Evolutionary conservation across 2,888 invertebrate genomes (phyloP), one percentile per base, ranked within the genome.

Genomic region (Drosophila rellima): DNA sequence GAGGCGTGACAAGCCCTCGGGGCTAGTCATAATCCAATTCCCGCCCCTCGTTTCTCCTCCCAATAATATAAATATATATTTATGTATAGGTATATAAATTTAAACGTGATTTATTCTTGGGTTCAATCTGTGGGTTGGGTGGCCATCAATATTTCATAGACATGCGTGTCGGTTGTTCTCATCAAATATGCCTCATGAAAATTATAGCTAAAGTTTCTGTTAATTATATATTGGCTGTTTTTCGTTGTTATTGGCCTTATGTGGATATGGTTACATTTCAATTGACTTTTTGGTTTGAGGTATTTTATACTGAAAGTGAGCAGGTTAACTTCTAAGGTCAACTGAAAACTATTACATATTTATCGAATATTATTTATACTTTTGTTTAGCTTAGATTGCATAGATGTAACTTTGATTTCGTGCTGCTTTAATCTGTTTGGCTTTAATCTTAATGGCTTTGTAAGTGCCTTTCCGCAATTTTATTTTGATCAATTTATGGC

Each of bases 91-190:
- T 26, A 48, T 48, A 44, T 57, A 35, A 37, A 60, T 67, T 51
- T 55, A 70, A 48, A 52, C 48, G 52, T 31, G 70, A 73, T 65
- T 77, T 76, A 70, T 77, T 77, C 65, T 56, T 26, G 70, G 55
- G 39, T 13, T 20, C 45, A 11, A 57, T 59, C 45, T 44, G 26
- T 57, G n/a, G 26, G 33, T 26, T 18, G 20, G 44, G 17, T 6
- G 15, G 17, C 31, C 51, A 51, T 8, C 47, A 70, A 50, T 67
- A 62, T 51, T 31, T 10, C 11, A 17, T 31, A 31, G 64, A 70
- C 59, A 37, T 73, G 76, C 74, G 73, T 77, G 77, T 11, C 48
- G 17, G 47, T 50, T 40, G 45, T 11, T 4, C 35, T 59, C 55
- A 77, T 77, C 8, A 73, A 70, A 56, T 52, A 76, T 76, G 59